A percentile compares a stretch with the other conserved stretches of the same genome.
phyloP scores from a whole-genome alignment of 64 coral and sea anemone genomes.

The Stylophora pistillata region DNA sequence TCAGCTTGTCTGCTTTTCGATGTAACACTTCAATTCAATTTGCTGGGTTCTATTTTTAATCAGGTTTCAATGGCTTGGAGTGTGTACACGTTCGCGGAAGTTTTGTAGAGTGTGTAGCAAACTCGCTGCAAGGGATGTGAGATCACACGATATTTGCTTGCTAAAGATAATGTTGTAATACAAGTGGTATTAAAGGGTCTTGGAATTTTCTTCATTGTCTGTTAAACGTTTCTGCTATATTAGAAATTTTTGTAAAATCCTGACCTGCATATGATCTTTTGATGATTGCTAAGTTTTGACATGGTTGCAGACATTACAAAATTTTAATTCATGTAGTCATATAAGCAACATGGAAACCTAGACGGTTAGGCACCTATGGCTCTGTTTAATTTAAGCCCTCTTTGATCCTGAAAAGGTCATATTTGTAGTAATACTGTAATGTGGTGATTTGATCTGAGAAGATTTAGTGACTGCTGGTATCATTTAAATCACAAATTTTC shows the following conservation, averaged over 20 bases:
- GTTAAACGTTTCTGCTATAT: background rate
- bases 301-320: background rate
- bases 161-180: background rate
- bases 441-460: too few relatives aligned
- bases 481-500: too few relatives aligned
- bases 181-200: constrained; percentile 14
- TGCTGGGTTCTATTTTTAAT: background rate
- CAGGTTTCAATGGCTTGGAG: background rate
- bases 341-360: background rate
- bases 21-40: background rate
- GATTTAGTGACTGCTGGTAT: too few relatives aligned
- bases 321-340: too few relatives aligned
- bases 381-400: too few relatives aligned
- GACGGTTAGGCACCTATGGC: too few relatives aligned
- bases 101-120: background rate
- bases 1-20: background rate
- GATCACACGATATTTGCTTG: constrained; percentile 19
- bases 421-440: too few relatives aligned
- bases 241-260: background rate
- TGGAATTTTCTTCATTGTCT: constrained; percentile 34
- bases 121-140: background rate
- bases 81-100: background rate
- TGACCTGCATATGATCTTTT: constrained; percentile 13
- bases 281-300: background rate
- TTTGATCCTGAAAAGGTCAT: too few relatives aligned